A percentile compares a stretch with the other conserved stretches of the same genome.
These are phyloP conservation scores for Girardinus metallicus DNA, from an alignment of 2,797 vertebrate species.

Conservation along the genomic window DNA sequence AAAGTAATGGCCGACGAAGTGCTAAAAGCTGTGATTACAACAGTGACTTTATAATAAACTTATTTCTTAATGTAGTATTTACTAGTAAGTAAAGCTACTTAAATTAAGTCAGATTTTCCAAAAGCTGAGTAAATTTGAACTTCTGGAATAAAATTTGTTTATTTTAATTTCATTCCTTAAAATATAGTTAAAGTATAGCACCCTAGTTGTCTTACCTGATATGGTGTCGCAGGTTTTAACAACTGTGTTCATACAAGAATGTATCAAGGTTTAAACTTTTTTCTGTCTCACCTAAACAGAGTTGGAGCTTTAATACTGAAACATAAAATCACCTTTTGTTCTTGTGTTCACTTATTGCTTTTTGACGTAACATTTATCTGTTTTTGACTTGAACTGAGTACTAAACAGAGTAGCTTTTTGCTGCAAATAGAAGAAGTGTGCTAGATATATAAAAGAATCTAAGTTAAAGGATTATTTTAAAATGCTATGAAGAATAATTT, in stretches of 20 bases:
- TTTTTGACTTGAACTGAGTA: not conserved
- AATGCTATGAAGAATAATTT: not conserved
- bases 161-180: too few species aligned
- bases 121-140: not conserved
- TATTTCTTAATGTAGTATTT: not conserved
- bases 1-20: not conserved
- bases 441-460: not conserved
- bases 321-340: not conserved
- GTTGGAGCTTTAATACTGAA: not conserved
- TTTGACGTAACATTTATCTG: not conserved
- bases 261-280: not conserved
- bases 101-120: not conserved
- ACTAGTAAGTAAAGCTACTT: not conserved
- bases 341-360: not conserved
- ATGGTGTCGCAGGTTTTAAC: not conserved
- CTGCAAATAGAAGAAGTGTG: not conserved
- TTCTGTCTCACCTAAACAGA: not conserved
- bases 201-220: not conserved
- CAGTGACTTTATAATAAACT: not conserved
- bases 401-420: not conserved
- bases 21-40: not conserved
- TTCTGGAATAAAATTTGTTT: not conserved
- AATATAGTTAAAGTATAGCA: not conserved
- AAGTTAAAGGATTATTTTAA: not conserved
- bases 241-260: not conserved